Evolutionary conservation across 1,140 invertebrate species (phyloP), one percentile per base, ranked within the genome.

Genomic region (Polypedilum vanderplanki): DNA sequence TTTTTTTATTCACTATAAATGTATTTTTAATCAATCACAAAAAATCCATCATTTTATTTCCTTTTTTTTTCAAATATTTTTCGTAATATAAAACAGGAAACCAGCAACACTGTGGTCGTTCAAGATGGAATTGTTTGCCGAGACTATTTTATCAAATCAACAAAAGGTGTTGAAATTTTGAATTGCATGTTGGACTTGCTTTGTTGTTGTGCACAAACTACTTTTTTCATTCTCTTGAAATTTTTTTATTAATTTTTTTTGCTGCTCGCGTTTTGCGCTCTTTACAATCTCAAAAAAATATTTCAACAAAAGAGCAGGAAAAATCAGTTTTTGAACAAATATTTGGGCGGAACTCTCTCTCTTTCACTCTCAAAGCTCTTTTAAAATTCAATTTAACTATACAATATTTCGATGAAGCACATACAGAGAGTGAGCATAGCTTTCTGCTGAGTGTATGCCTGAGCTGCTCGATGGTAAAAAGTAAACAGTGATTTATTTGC

Each of bases 81-180:
- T 5, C 46, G 65, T 7, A 22, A 10, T 33, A 3, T 33, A 33
- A 33, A 5, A n/a, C n/a, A 33, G 24, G 24, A 33, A 33, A 70
- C 9, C 17, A 70, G 17, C 65, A 70, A 70, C 9, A 70, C n/a
- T 70, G 15, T 4, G 9, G 65, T 70, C 65, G 65, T 70, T 18
- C 18, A 22, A 70, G 65, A 70, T 70, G 17, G n/a, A 18, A 70
- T 70, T 70, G 65, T 70, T 70, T 70, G 65, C 18, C 20, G 20
- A 70, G 65, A 70, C 65, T 70, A 70, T 70, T 70, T 70, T 70
- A 70, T 70, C 65, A 70, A 70, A 70, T 70, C 65, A 70, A 70
- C 65, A 70, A 70, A 70, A 70, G 65, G 65, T 70, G 65, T 70
- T 70, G 65, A 70, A 70, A 70, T 70, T 70, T 70, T 22, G 65